Evolutionary conservation across 2,888 invertebrate genomes (phyloP).

Genomic region (Eutolmus rufibarbis): DNA sequence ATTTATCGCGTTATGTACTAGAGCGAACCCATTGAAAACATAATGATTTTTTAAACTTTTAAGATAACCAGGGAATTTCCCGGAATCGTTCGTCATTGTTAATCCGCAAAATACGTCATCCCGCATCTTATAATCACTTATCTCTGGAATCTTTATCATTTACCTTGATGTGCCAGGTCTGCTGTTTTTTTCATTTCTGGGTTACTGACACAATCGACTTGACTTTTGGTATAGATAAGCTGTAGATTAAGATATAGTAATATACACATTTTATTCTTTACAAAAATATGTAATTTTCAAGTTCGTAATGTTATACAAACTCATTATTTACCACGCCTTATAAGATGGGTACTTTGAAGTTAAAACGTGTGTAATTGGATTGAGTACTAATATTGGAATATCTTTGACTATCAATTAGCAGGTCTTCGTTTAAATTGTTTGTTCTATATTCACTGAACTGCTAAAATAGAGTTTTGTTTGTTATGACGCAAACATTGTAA

Average conservation of each 20-base stretch:
- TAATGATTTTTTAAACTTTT: background rate
- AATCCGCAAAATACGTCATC: background rate
- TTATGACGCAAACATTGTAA: background rate
- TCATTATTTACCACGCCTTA: background rate
- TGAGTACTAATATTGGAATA: background rate
- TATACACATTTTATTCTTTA: background rate
- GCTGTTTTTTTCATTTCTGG: background rate
- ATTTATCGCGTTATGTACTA: no score
- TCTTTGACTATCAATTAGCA: background rate
- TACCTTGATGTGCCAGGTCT: background rate
- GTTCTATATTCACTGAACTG: background rate
- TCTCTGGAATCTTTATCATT: background rate
- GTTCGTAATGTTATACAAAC: background rate
- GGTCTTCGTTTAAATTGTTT: background rate
- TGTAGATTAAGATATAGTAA: background rate
- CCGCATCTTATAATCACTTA: background rate
- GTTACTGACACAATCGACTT: background rate
- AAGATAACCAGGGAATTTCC: background rate
- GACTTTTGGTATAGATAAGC: background rate
- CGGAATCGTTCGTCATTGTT: background rate
- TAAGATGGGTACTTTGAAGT: background rate
- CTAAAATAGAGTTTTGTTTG: background rate
- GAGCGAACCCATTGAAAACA: background rate
- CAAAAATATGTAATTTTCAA: background rate
- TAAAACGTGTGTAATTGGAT: background rate